These are phyloP conservation scores for Pomatorhinus ruficollis DNA, from an alignment of 2,113 vertebrate genomes.

Conservation along the genomic window DNA sequence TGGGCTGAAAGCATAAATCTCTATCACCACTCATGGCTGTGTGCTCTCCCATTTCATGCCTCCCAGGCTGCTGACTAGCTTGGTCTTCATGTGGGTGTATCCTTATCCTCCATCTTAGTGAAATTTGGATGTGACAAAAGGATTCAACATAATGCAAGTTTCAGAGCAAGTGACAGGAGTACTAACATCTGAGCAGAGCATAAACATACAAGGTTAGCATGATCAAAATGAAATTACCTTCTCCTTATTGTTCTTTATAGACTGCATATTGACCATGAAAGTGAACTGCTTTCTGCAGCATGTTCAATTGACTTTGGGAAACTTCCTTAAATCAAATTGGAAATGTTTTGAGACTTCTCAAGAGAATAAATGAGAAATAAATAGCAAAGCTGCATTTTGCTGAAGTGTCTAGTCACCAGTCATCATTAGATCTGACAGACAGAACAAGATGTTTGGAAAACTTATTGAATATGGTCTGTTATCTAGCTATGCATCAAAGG, in stretches of 20 bases:
- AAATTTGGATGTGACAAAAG: neutral
- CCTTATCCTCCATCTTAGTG: neutral
- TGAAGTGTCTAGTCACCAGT: conserved; percentile 69
- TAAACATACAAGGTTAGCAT: conserved; percentile 46
- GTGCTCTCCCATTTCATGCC: neutral
- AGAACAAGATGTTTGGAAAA: conserved; percentile 71
- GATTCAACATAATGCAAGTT: neutral
- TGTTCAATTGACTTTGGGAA: conserved; percentile 68
- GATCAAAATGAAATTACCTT: conserved; percentile 69
- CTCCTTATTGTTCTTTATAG: conserved; percentile 66
- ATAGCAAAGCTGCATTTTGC: conserved; percentile 31
- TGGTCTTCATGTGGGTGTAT: neutral
- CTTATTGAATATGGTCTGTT: conserved; percentile 51
- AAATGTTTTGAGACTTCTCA: conserved; percentile 64
- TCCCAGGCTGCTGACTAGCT: neutral
- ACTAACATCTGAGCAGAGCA: conserved; percentile 50
- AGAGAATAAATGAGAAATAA: conserved; percentile 72
- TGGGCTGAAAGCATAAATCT: neutral
- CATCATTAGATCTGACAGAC: conserved; percentile 74
- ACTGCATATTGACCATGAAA: conserved; percentile 68
- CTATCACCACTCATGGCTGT: accelerated
- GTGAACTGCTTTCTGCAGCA: conserved; percentile 50
- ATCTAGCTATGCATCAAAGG: conserved; percentile 43
- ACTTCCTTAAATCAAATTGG: conserved; percentile 71
- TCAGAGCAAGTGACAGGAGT: conserved; percentile 12